A percentile compares a stretch with the other conserved stretches of the same genome.
Evolutionary conservation across 2,113 vertebrate species (phyloP).

Genomic region (Chaenocephalus aceratus): DNA sequence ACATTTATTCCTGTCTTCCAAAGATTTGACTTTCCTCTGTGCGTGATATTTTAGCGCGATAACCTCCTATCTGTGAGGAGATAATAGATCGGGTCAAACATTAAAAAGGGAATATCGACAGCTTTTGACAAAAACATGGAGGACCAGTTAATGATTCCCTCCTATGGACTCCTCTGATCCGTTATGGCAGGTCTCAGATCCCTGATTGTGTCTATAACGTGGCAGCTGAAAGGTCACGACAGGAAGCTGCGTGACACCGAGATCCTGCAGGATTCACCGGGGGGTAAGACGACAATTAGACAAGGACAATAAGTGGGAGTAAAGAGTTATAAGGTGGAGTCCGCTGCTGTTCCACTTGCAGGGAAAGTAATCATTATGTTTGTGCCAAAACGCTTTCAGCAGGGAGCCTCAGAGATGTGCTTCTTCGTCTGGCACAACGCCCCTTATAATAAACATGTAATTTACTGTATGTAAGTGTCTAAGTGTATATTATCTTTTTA

Average conservation of each 20-base stretch:
- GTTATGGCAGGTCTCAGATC: background rate
- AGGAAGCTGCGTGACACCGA: constrained; percentile 27
- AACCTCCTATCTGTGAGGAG: background rate
- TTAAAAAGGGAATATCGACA: constrained; percentile 18
- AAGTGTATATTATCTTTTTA: background rate
- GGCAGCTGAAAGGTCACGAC: constrained; percentile 16
- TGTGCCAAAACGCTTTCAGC: constrained; percentile 67
- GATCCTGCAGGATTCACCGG: constrained; percentile 8
- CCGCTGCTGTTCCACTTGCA: constrained; percentile 25
- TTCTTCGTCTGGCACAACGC: constrained; percentile 60
- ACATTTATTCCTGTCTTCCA: background rate
- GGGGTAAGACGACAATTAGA: constrained; percentile 18
- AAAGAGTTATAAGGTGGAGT: constrained; percentile 63
- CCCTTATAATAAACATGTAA: constrained; percentile 26
- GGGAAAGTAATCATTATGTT: constrained; percentile 67
- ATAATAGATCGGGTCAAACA: constrained; percentile 22
- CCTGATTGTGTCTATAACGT: constrained; percentile 23
- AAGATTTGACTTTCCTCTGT: background rate
- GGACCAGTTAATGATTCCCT: constrained; percentile 34
- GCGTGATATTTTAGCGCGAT: background rate
- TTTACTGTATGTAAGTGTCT: background rate
- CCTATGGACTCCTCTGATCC: background rate
- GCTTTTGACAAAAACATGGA: background rate
- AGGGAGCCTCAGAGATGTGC: constrained; percentile 13
- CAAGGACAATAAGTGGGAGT: constrained; percentile 10